Conservation (phyloP, 1,140 invertebrate genomes). For the Lordiphosa mommai region DNA sequence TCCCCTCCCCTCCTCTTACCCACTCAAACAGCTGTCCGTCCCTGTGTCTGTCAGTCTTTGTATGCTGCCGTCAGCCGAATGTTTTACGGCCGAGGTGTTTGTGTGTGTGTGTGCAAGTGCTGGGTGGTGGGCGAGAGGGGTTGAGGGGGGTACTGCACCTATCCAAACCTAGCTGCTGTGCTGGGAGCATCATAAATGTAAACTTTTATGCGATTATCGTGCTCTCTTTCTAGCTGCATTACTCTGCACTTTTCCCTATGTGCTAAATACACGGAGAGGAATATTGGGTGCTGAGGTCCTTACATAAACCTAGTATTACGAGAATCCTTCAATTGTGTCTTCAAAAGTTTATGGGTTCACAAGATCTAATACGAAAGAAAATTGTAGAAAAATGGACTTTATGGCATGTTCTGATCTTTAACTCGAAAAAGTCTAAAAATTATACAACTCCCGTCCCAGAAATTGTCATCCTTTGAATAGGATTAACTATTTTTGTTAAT, state of each 20-base stretch:
- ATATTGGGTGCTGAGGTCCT: not conserved
- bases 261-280: slow-evolving; percentile 31
- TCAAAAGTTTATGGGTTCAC: too few relatives aligned
- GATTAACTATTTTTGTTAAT: too few relatives aligned
- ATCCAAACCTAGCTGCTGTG: slow-evolving; percentile 45
- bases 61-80: slow-evolving; percentile 68
- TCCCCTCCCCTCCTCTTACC: not conserved
- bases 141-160: slow-evolving; percentile 38
- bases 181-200: slow-evolving; percentile 67
- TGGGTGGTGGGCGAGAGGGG: slow-evolving; percentile 2
- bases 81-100: slow-evolving; percentile 72
- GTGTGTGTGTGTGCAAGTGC: slow-evolving; percentile 35
- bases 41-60: slow-evolving; percentile 56
- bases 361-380: too few relatives aligned
- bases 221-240: slow-evolving; percentile 51
- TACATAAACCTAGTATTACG: too few relatives aligned
- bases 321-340: too few relatives aligned
- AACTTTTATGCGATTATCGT: slow-evolving; percentile 73
- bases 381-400: too few relatives aligned
- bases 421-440: too few relatives aligned
- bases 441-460: too few relatives aligned
- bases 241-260: slow-evolving; percentile 24
- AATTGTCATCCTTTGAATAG: too few relatives aligned
- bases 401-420: too few relatives aligned
- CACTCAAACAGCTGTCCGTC: slow-evolving; percentile 45